These are phyloP conservation scores for Aptenodytes patagonicus DNA, from an alignment of 2,113 vertebrate species.

Conservation along the genomic window DNA sequence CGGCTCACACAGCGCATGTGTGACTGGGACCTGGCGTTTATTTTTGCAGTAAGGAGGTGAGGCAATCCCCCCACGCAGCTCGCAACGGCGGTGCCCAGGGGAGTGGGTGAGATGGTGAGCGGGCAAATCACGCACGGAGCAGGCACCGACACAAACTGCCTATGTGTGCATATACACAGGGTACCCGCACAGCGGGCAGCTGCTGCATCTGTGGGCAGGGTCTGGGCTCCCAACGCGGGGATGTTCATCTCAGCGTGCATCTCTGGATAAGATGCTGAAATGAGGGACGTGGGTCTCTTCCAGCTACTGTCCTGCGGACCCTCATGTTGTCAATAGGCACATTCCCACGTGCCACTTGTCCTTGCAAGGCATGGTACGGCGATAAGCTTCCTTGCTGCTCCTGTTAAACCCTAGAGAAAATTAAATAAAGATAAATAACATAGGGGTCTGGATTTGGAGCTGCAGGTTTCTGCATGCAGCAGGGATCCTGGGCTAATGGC, in stretches of 20 bases:
- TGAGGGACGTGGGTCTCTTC: not conserved
- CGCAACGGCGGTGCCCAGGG: not conserved
- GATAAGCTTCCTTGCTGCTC: not conserved
- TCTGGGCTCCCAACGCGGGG: fast-evolving
- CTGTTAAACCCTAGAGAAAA: not conserved
- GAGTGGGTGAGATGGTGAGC: not conserved
- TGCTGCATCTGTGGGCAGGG: not conserved
- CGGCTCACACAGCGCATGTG: too few relatives aligned
- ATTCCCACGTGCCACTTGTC: fast-evolving
- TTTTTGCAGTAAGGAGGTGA: not conserved
- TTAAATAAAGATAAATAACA: not conserved
- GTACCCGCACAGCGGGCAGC: not conserved
- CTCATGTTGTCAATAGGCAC: not conserved
- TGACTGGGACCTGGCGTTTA: not conserved
- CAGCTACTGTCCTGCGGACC: not conserved
- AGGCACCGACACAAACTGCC: not conserved
- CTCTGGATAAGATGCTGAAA: not conserved
- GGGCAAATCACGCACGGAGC: not conserved
- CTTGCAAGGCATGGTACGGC: not conserved
- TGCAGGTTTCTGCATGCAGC: not conserved
- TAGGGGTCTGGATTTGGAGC: not conserved
- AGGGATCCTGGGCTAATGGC: not conserved
- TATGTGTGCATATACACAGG: not conserved
- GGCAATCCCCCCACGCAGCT: not conserved
- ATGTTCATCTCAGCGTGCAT: fast-evolving